A percentile compares a stretch with the other conserved stretches of the same genome.
Conservation (phyloP, 2,888 invertebrate species). For the Blera fallax region DNA sequence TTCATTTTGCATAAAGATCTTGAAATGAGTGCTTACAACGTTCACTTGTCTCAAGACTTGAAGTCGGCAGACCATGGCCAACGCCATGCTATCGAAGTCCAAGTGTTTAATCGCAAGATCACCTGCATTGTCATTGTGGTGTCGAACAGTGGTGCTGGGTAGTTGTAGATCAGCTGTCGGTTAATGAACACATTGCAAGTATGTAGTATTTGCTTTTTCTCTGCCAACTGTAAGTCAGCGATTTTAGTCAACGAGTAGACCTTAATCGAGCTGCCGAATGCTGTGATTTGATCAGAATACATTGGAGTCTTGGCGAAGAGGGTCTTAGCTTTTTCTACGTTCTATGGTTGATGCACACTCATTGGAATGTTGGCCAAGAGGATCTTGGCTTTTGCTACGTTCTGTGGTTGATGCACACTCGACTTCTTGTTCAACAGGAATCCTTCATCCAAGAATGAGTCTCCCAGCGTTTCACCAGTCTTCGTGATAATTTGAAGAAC, state of each 20-base stretch:
- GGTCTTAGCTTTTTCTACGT: conserved; percentile 97
- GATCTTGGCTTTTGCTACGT: too few species aligned
- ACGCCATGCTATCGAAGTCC: conserved; percentile 99
- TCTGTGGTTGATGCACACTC: conserved; percentile 98
- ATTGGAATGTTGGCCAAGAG: too few species aligned
- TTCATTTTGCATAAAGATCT: too few species aligned
- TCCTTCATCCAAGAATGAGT: conserved; percentile 97
- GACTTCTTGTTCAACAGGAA: conserved; percentile 98
- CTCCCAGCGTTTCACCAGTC: conserved; percentile 94
- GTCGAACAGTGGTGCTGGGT: conserved; percentile 99
- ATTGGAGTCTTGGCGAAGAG: conserved; percentile 99
- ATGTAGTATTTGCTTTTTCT: conserved; percentile 99
- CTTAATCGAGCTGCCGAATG: conserved; percentile 97
- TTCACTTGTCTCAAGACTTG: too few species aligned
- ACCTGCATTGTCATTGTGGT: conserved; percentile 97
- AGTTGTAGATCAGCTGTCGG: conserved; percentile 99
- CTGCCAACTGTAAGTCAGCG: conserved; percentile 97
- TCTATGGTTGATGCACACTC: too few species aligned
- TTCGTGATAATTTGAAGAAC: conserved; percentile 99
- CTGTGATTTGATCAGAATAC: conserved; percentile 99
- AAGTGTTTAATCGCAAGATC: conserved; percentile 99
- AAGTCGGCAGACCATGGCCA: too few species aligned
- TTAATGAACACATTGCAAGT: conserved; percentile 99
- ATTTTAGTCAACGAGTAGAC: conserved; percentile 97
- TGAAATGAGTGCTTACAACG: too few species aligned